Percentiles rank a stretch among this genome's conserved stretches.
Evolutionary conservation across 2,113 vertebrate species (phyloP).

Genomic region (Microcebus griseorufus): DNA sequence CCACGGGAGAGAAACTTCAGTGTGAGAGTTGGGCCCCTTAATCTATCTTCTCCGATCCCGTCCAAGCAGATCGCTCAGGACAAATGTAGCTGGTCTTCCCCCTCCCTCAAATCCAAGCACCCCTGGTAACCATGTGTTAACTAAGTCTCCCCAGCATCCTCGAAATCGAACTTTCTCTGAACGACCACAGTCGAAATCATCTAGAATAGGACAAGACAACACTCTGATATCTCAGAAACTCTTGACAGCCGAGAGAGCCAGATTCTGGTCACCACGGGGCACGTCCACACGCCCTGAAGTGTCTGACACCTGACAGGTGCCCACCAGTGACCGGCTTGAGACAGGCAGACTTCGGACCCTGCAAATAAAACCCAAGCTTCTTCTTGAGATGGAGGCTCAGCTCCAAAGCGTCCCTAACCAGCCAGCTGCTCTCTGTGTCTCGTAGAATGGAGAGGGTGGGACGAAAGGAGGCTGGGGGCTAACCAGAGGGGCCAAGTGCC

Average conservation of each 20-base stretch:
- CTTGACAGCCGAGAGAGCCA: accelerated
- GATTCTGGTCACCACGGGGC: neutral
- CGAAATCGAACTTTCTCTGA: neutral
- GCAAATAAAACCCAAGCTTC: neutral
- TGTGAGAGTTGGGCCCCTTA: neutral
- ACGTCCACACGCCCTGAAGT: accelerated
- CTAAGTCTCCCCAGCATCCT: neutral
- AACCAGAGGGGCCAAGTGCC: accelerated
- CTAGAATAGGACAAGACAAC: neutral
- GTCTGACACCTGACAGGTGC: accelerated
- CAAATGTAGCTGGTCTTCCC: accelerated
- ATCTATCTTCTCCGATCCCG: neutral
- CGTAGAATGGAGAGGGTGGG: accelerated
- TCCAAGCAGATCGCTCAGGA: neutral
- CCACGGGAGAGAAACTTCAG: neutral
- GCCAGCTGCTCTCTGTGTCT: neutral
- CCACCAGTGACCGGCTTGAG: accelerated
- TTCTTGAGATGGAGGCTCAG: too few species aligned
- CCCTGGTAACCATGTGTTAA: neutral
- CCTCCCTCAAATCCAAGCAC: neutral
- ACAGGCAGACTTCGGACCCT: neutral
- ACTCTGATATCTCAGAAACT: neutral
- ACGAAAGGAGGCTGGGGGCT: accelerated
- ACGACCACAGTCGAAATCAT: neutral
- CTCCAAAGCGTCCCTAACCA: neutral